Base-by-base conservation (phyloP, 2,888 invertebrate species). In the Gymnocheta viridis region DNA sequence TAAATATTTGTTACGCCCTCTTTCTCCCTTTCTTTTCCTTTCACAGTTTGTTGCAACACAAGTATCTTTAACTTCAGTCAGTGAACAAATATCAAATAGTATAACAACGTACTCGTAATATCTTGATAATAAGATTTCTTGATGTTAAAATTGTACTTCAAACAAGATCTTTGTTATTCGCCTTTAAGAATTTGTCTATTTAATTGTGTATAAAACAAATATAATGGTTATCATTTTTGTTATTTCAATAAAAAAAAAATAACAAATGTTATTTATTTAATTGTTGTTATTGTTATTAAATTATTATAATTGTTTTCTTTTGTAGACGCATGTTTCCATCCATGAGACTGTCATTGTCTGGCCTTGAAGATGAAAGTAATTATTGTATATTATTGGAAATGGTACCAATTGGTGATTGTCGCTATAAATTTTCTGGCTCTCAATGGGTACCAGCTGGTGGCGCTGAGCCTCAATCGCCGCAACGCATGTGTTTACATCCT, bases 251-350 rank as follows among this genome's bases (percentile, higher is more conserved):
- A 51, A 19, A 62, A 62, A 62, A 51, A 19, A 62, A 62, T 19
- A 72, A 29, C 17, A 62, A 54, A 62, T 58, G 32, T 38, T 74
- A 35, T 72, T 64, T 44, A 47, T 35, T 60, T 66, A 69, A 78
- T 69, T 80, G 9, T 76, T 64, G 29, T 58, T 51, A 49, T 51
- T 62, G n/a, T 73, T 54, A 51, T 35, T 51, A 49, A 73, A 69
- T 60, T 51, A 24, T 67, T 67, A 14, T 73, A 19, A 54, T 70
- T 67, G 41, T 67, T 38, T 56, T 19, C 66, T 73, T 58, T 64
- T 64, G 22, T 47, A 98, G 98, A 89, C 96, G 98, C 49, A 98
- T 98, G 97, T 98, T 98, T 91, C 98, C 98, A 0, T 95, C 96
- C 0, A 93, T 98, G 86, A 95, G 97, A 87, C 93, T 97, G 29